Evolutionary conservation across 2,113 vertebrate species (phyloP).

Genomic region (Arenaria interpres): DNA sequence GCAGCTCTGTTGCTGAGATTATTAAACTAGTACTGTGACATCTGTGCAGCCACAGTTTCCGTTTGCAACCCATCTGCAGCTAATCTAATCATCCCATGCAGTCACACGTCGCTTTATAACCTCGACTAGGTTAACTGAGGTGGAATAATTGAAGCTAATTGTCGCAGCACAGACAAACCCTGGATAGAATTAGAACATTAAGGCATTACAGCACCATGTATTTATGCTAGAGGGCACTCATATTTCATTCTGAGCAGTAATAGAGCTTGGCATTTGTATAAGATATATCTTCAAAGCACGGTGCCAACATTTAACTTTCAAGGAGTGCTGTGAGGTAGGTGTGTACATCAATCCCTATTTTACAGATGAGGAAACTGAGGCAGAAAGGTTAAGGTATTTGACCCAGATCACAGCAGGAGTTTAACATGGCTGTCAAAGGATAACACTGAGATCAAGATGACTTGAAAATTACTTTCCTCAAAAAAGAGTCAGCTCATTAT

Average conservation of each 20-base stretch:
- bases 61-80: not conserved
- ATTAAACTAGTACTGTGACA: not conserved
- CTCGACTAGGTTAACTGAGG: not conserved
- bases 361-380: constrained; percentile 12
- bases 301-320: not conserved
- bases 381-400: not conserved
- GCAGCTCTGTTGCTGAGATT: not conserved
- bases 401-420: not conserved
- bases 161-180: not conserved
- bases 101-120: not conserved
- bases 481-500: not conserved
- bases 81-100: not conserved
- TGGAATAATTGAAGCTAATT: constrained; percentile 19
- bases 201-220: constrained; percentile 3
- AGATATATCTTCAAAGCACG: not conserved
- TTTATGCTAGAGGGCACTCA: constrained; percentile 38
- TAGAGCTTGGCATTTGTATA: not conserved
- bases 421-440: not conserved
- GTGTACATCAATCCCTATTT: constrained; percentile 8
- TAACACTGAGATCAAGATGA: not conserved
- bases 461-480: not conserved
- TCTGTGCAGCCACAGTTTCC: not conserved
- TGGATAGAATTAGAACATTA: not conserved
- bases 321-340: constrained; percentile 52
- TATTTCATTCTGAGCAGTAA: not conserved